Conservation (phyloP, 2,797 vertebrate genomes). For the Monodelphis domestica region DNA sequence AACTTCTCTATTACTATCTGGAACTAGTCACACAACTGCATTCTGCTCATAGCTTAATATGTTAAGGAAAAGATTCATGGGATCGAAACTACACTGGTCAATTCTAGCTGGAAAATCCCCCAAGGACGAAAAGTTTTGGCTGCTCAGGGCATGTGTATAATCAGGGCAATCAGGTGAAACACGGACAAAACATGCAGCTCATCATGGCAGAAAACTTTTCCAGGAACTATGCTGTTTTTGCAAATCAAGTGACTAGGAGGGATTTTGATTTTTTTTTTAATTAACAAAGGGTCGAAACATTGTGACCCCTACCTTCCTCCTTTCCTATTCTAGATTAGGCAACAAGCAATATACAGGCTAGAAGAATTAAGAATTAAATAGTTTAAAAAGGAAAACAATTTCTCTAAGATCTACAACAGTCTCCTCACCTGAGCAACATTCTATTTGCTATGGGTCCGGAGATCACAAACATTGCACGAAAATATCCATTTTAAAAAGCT, state of each 20-base stretch:
- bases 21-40: not conserved
- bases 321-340: conserved; percentile 12
- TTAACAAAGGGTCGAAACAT: not conserved
- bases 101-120: not conserved
- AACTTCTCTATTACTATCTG: not conserved
- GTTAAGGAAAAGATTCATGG: not conserved
- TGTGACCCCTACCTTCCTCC: not conserved
- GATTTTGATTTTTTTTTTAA: conserved; percentile 44
- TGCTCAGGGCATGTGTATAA: conserved; percentile 61
- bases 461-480: not conserved
- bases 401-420: not conserved
- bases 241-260: not conserved
- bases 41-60: not conserved
- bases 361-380: not conserved
- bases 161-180: conserved; percentile 68
- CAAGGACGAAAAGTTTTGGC: not conserved
- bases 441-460: conserved; percentile 38
- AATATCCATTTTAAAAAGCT: conserved; percentile 37
- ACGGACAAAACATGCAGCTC: conserved; percentile 59
- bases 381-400: conserved; percentile 11
- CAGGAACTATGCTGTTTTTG: conserved; percentile 6
- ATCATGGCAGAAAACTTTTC: conserved; percentile 48
- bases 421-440: not conserved
- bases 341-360: conserved; percentile 1
- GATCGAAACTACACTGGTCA: not conserved